Evolutionary conservation across 2,113 vertebrate species (phyloP).

Genomic region (Vimba vimba): DNA sequence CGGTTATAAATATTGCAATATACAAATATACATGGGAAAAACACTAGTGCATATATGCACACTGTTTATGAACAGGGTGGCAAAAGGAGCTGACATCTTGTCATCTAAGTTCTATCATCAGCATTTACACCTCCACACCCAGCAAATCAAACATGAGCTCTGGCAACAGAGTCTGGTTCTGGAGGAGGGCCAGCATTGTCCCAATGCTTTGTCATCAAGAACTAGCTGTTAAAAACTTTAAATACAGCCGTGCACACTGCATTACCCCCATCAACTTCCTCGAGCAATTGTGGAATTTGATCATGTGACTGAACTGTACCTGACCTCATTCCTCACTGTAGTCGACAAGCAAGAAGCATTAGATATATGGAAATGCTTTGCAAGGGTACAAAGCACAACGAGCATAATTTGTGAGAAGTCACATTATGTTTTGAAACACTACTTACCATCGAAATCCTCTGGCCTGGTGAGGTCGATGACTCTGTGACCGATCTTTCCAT

Average conservation of each 20-base stretch:
- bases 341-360: background rate
- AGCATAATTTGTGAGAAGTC: background rate
- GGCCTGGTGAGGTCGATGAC: constrained; percentile 98
- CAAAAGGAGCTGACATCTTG: constrained; percentile 76
- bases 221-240: constrained; percentile 74
- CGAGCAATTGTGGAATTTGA: constrained; percentile 15
- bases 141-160: constrained; percentile 75
- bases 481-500: constrained; percentile 93
- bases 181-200: constrained; percentile 75
- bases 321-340: constrained; percentile 25
- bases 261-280: background rate
- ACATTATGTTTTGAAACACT: background rate
- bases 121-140: constrained; percentile 72
- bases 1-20: constrained; percentile 76
- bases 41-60: constrained; percentile 68
- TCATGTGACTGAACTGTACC: background rate
- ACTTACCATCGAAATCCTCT: constrained; percentile 96
- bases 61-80: constrained; percentile 69
- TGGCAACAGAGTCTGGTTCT: constrained; percentile 68
- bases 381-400: background rate
- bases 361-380: background rate
- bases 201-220: constrained; percentile 69
- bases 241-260: constrained; percentile 38
- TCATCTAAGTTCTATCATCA: constrained; percentile 70
- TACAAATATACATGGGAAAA: constrained; percentile 67